Conservation (phyloP, 2,113 vertebrate genomes). For the Lamprotornis superbus region DNA sequence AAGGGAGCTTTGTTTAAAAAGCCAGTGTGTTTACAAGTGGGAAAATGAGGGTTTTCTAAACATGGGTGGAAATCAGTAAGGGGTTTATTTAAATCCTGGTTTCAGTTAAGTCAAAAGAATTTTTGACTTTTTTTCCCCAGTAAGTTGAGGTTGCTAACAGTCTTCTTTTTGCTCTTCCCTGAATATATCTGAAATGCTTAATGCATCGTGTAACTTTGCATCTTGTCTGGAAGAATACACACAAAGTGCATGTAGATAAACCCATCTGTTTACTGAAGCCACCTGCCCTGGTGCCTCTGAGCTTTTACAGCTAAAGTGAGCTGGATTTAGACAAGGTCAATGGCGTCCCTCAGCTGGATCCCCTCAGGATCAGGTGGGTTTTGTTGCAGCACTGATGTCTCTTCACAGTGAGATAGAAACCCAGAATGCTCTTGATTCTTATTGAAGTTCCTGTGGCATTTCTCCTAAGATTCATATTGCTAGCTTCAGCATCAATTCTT, state of each 20-base stretch:
- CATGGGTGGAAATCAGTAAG: background rate
- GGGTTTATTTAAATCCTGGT: background rate
- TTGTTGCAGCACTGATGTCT: background rate
- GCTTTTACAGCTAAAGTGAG: background rate
- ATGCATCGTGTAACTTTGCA: background rate
- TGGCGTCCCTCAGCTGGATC: background rate
- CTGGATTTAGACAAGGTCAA: background rate
- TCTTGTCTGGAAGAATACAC: background rate
- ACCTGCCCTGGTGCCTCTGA: background rate
- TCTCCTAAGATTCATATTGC: background rate
- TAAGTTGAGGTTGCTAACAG: background rate
- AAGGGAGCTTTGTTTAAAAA: constrained; percentile 6
- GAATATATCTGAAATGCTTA: background rate
- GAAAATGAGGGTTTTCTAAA: background rate
- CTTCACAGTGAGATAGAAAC: background rate
- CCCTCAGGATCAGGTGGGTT: background rate
- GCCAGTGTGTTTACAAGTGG: background rate
- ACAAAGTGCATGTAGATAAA: background rate
- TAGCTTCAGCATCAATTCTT: background rate
- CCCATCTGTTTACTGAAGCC: background rate
- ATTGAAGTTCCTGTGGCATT: background rate
- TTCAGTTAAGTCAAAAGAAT: background rate
- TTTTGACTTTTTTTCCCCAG: background rate
- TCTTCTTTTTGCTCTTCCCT: background rate
- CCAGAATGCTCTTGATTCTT: background rate